Percentiles rank a stretch among this genome's conserved stretches.
Conservation (phyloP, 2,888 invertebrate genomes). For the Alviniconcha strummeri region DNA sequence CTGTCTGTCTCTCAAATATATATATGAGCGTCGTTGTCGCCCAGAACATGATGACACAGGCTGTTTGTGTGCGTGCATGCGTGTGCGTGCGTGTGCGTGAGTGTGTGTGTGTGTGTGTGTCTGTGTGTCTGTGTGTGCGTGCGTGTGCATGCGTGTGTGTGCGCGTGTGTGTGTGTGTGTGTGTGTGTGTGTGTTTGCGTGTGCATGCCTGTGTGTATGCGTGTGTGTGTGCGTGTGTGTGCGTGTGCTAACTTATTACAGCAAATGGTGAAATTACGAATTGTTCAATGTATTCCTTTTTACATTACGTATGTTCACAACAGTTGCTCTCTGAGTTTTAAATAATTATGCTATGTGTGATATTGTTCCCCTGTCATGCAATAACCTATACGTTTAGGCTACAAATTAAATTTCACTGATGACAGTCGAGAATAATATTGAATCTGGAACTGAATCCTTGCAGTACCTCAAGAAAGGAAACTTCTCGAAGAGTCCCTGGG, state of each 20-base stretch:
- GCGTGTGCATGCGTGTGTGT: neutral
- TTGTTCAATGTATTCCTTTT: too few relatives aligned
- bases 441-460: too few relatives aligned
- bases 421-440: too few relatives aligned
- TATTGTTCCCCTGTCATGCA: too few relatives aligned
- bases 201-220: neutral
- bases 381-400: too few relatives aligned
- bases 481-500: too few relatives aligned
- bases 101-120: neutral
- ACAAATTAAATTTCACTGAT: too few relatives aligned
- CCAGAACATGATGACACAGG: neutral
- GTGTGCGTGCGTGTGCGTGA: neutral
- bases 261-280: too few relatives aligned
- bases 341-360: too few relatives aligned
- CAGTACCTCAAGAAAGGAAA: too few relatives aligned
- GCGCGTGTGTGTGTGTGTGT: slow-evolving; percentile 7
- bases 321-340: too few relatives aligned
- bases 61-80: neutral
- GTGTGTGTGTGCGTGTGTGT: neutral
- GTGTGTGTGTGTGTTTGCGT: neutral
- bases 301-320: too few relatives aligned
- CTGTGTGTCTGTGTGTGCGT: neutral
- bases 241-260: neutral
- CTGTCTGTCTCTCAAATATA: neutral
- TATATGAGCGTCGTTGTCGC: neutral